Evolutionary conservation across 1,140 invertebrate genomes (phyloP), one percentile per base, ranked within the genome.

Genomic region (Temnothorax nylanderi): DNA sequence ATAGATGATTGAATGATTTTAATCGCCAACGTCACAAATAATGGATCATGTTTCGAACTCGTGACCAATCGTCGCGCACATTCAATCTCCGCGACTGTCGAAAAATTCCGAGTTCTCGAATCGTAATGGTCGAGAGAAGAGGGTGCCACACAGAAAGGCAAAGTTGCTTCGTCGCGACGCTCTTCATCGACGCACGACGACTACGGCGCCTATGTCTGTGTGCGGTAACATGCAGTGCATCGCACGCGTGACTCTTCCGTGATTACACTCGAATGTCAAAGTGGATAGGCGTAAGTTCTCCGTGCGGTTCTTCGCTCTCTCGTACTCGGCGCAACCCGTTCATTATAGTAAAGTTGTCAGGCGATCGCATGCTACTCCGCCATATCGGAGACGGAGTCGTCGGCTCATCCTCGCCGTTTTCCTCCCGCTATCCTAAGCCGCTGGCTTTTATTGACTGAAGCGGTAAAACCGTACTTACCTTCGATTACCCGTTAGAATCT

Each of bases 291-390:
- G 54, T 51, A 69, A 69, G 80, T 85, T 88, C 26, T 26, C 54
- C 49, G 44, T 85, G 64, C 47, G 54, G 8, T 11, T 47, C 44
- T 60, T 60, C 64, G 26, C 34, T 37, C 64, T 56, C 47, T 54
- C 34, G n/a, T 32, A 6, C 26, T 26, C 32, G 47, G 21, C 18
- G 34, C 32, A 82, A 72, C 37, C 47, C 71, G 87, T 89, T 82
- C 75, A 87, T 88, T 91, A 88, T 58, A 76, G 86, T 86, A 91
- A 88, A 91, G 86, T 91, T 88, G 90, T 88, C 89, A 87, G 87
- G 51, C 77, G 80, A 56, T 91, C 56, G 89, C 89, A 87, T 88
- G 90, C 34, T 64, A 54, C 11, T 10, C 8, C 41, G 65, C 74
- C n/a, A 87, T 89, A 72, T 34, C 32, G 54, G 16, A 34, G 16